Evolutionary conservation across 2,888 invertebrate species (phyloP).

Genomic region (Amblyteles armatorius): DNA sequence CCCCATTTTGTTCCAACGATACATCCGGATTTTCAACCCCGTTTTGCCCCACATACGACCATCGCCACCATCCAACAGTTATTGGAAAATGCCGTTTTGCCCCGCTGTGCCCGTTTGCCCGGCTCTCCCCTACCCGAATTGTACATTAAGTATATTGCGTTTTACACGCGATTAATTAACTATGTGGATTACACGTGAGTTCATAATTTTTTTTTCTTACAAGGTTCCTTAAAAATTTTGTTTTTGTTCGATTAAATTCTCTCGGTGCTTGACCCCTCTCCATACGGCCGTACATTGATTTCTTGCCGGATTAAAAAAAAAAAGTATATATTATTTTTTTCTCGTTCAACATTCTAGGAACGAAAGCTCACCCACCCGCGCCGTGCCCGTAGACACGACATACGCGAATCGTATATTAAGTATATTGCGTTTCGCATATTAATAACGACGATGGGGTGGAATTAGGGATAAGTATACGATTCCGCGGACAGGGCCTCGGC

Average conservation of each 20-base stretch:
- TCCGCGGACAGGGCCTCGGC: conserved; percentile 76
- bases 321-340: background rate
- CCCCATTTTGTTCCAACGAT: too few relatives aligned
- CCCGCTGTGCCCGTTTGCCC: too few relatives aligned
- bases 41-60: too few relatives aligned
- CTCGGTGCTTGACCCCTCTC: conserved; percentile 16
- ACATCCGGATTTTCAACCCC: too few relatives aligned
- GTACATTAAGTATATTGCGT: conserved; percentile 65
- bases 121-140: conserved; percentile 37
- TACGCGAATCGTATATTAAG: conserved; percentile 59
- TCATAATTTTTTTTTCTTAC: background rate
- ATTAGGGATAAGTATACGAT: conserved; percentile 84
- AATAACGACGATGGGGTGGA: conserved; percentile 82
- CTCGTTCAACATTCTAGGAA: conserved; percentile 24
- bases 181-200: background rate
- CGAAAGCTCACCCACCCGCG: conserved; percentile 12
- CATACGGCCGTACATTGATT: conserved; percentile 33
- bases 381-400: conserved; percentile 33
- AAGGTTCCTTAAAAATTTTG: background rate
- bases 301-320: background rate
- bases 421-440: conserved; percentile 75
- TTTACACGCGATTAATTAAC: conserved; percentile 30
- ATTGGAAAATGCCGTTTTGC: too few relatives aligned
- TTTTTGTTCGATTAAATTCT: conserved; percentile 5
- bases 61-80: too few relatives aligned